A percentile compares a stretch with the other conserved stretches of the same genome.
These are phyloP conservation scores for Oryzias celebensis DNA, from an alignment of 2,113 vertebrate species.

Conservation along the genomic window DNA sequence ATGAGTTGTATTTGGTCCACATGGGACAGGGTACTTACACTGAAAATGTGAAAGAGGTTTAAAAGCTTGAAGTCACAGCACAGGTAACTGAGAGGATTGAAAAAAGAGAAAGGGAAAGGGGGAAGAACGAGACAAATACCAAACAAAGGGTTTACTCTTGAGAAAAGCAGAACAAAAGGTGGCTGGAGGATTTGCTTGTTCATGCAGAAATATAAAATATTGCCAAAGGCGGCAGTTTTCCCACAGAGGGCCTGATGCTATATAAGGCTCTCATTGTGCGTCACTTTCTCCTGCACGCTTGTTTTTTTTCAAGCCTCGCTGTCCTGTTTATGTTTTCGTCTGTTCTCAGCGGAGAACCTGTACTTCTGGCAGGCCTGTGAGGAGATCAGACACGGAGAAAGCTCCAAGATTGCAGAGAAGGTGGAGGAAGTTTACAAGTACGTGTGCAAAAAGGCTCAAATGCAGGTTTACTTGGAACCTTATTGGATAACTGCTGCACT, in stretches of 20 bases:
- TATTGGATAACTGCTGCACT: neutral
- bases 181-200: neutral
- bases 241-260: conserved; percentile 10
- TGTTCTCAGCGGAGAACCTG: conserved; percentile 87
- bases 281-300: conserved; percentile 8
- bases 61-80: neutral
- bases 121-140: neutral
- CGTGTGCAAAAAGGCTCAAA: conserved; percentile 15
- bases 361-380: conserved; percentile 94
- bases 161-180: conserved; percentile 2
- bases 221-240: neutral
- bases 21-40: too few species aligned
- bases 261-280: conserved; percentile 2
- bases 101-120: neutral
- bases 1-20: too few species aligned
- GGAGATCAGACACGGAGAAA: conserved; percentile 86
- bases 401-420: conserved; percentile 77
- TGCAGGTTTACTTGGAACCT: neutral
- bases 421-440: conserved; percentile 88
- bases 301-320: neutral
- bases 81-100: neutral
- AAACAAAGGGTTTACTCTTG: neutral
- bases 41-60: neutral
- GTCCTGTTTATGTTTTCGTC: conserved; percentile 2
- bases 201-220: neutral